Base-by-base conservation (phyloP, 2,113 vertebrate species). In the Danio rerio region DNA sequence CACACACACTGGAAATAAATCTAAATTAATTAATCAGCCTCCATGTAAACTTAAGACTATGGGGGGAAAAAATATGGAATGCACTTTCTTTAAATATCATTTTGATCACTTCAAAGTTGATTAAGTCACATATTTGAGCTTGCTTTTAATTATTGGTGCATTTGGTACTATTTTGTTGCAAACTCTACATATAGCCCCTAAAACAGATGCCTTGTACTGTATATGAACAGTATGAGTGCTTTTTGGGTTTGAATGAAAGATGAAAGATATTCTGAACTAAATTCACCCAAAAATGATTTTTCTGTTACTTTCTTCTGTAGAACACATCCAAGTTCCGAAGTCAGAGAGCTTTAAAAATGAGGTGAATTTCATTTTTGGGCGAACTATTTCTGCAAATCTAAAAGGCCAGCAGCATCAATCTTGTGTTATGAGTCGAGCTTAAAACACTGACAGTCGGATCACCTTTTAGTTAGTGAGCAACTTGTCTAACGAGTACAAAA, bases 401-500 rank as follows among this genome's bases (percentile, higher is more conserved):
- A 74, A 76, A 76, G 12, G 56, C 18, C 42, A 70, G 43, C 50
- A 18, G n/a, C 55, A 45, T 75, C 42, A 68, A 40, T 15, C 21
- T 12, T 18, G 15, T 45, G 16, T 16, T 66, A n/a, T n/a, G n/a
- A 58, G 15, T n/a, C 8, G 40, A 65, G 4, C 40, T 66, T 7
- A 20, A 68, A 73, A 47, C 12, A 47, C 49, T 73, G 68, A 59
- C 15, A 73, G 59, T 49, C 71, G 55, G 21, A 18, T 58, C 31
- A 9, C 16, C n/a, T 49, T 69, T 47, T 47, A 58, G 40, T 63
- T 72, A 63, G 42, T 65, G 18, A 85, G 56, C 49, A 78, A 58
- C 79, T 85, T 81, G 71, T 81, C 72, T 78, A 52, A 68, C 9
- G 73, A 6, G 43, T 31, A 56, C 18, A 72, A 81, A 43, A 50